Conservation (phyloP, 2,113 vertebrate genomes). For the Triplophysa rosa region DNA sequence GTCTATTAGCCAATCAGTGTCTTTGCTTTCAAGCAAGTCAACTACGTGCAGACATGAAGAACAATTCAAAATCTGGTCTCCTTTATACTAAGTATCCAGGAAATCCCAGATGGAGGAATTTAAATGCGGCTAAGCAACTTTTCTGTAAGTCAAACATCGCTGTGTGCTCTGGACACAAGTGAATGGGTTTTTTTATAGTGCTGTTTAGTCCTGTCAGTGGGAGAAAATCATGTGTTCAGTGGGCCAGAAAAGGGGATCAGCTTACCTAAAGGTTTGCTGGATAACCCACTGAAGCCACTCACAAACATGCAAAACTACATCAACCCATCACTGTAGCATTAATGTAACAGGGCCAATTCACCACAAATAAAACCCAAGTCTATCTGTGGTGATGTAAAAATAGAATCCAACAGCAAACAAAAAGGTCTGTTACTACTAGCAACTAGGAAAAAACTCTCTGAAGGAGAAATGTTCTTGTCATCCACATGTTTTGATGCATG, state of each 20-base stretch:
- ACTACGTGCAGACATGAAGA: background rate
- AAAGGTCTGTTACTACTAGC: background rate
- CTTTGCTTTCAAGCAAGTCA: conserved; percentile 59
- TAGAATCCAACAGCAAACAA: background rate
- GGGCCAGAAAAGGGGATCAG: conserved; percentile 20
- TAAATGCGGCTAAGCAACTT: conserved; percentile 10
- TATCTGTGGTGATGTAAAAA: background rate
- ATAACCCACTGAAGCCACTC: conserved; percentile 25
- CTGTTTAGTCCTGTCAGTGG: conserved; percentile 19
- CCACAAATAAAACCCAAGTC: background rate
- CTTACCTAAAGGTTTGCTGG: conserved; percentile 21
- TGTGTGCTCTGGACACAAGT: background rate
- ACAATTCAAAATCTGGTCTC: background rate
- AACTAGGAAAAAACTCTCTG: background rate
- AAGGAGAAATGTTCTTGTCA: background rate
- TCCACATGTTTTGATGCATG: background rate
- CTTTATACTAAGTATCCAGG: background rate
- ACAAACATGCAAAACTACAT: background rate
- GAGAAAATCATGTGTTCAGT: conserved; percentile 29
- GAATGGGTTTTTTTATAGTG: background rate
- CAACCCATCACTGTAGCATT: background rate
- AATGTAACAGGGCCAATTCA: background rate
- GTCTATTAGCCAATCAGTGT: conserved; percentile 59
- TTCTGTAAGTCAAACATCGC: conserved; percentile 11
- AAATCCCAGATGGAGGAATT: background rate